Evolutionary conservation across 2,113 vertebrate species (phyloP), one percentile per base, ranked within the genome.

Genomic region (Pygathrix nemaeus): DNA sequence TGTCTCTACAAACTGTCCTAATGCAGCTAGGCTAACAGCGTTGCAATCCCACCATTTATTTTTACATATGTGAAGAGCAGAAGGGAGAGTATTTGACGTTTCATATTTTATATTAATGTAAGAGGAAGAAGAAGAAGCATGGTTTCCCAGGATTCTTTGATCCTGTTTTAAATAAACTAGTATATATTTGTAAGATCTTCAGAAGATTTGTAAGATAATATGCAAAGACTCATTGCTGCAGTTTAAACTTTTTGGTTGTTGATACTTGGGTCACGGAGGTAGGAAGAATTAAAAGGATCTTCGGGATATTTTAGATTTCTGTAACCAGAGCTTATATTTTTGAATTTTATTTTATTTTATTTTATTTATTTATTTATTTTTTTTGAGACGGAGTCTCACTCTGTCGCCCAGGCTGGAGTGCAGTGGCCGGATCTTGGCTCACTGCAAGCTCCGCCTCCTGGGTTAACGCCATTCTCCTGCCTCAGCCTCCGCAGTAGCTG

Each of bases 241-340:
- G 27, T 91, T 95, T 66, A 81, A 52, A 88, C 18, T 72, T 35
- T 88, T 73, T 40, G 76, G 76, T 76, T 90, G n/a, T 83, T 92
- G 66, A 92, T 21, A 61, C 25, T 64, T 23, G 48, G 23, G 40
- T 68, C 93, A 89, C 64, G 45, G 21, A 82, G 9, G 78, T 50
- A 89, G 82, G 35, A 84, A 20, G 21, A 81, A 23, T 86, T 97
- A 93, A 68, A 96, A 94, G n/a, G 68, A 80, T 52, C 12, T 92
- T 86, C 48, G 11, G n/a, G 20, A 20, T 90, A 84, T 64, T 92
- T 94, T 21, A 70, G 40, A 27, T 91, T 94, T 93, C 83, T 94
- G 10, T 57, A 93, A 73, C 18, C n/a, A 83, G 35, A 78, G 27
- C 8, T 92, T 70, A 17, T 45, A 43, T 13, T 93, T 92, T 81